phyloP scores from a whole-genome alignment of 2,113 vertebrate species.

The Carettochelys insculpta region DNA sequence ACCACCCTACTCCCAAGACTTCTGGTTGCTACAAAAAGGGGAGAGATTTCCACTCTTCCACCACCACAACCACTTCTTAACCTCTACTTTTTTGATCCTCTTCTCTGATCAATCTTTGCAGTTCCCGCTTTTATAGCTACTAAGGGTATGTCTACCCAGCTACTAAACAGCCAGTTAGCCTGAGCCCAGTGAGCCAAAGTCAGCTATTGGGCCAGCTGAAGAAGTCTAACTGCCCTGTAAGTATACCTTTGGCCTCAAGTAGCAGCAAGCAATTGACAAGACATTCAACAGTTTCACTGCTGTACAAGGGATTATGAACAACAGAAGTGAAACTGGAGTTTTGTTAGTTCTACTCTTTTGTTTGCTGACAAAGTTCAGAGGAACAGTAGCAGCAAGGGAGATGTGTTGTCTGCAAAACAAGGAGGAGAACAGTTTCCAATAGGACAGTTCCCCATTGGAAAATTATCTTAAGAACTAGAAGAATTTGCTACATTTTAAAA shows the following conservation, averaged over 20 bases:
- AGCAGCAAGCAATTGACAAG: not conserved
- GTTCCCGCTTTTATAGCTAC: not conserved
- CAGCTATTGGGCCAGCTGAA: not conserved
- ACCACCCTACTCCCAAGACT: not conserved
- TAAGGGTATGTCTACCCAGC: not conserved
- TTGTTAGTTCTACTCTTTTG: not conserved
- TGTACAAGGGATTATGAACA: not conserved
- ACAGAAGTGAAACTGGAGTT: not conserved
- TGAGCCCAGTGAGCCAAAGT: not conserved
- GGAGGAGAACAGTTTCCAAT: too few species aligned
- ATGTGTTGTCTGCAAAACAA: not conserved
- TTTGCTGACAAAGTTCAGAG: not conserved
- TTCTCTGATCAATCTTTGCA: not conserved
- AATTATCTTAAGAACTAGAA: not conserved
- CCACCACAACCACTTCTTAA: not conserved
- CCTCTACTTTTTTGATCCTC: not conserved
- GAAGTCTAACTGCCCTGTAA: not conserved
- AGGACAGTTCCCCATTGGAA: not conserved
- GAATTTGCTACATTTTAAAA: not conserved
- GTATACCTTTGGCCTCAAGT: not conserved
- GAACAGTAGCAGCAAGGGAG: not conserved
- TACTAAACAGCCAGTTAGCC: not conserved
- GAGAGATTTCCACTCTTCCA: not conserved
- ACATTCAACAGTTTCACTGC: not conserved
- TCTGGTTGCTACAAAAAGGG: not conserved